Evolutionary conservation across 2,797 vertebrate genomes (phyloP), one percentile per base, ranked within the genome.

Genomic region (Danio aesculapii): DNA sequence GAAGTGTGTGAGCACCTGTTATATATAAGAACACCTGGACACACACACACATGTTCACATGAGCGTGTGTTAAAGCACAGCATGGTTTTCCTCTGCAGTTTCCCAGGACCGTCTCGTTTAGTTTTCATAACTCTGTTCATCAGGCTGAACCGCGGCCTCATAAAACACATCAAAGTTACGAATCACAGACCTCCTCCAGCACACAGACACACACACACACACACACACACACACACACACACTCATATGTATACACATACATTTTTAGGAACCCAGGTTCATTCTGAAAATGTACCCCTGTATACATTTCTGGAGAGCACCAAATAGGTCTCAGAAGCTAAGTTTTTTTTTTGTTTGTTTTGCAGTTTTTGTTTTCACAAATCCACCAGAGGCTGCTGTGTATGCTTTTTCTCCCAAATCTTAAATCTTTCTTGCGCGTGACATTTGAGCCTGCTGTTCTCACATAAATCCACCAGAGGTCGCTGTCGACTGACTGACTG

Each of bases 111-210:
- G 21, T 77, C 53, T 67, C 12, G 9, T 68, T 70, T 74, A 68
- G 83, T 77, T 81, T 81, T 81, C 68, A 68, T 78, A 81, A 78
- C 79, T 81, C 68, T 43, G 53, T 53, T 39, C 68, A 67, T 84
- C 39, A 68, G 61, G 78, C 53, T 77, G 73, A 81, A 16, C 58
- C 66, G 39, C 47, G 12, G 53, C 47, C 53, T 46, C 67, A 52
- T 61, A 39, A 70, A 59, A 79, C 58, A 85, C 81, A 83, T 85
- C 70, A 75, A 49, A 49, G 70, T 63, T 77, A 85, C 84, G 81
- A 70, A 83, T 68, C 62, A 64, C 77, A 77, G 62, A 68, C 77
- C n/a, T 83, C 69, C 49, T 75, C n/a, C 13, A 17, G 19, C 43
- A 17, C 9, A 44, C 14, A 43, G 30, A 43, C 62, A 12, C 16